Base-by-base conservation (phyloP, 2,113 vertebrate genomes). In the Calypte anna region DNA sequence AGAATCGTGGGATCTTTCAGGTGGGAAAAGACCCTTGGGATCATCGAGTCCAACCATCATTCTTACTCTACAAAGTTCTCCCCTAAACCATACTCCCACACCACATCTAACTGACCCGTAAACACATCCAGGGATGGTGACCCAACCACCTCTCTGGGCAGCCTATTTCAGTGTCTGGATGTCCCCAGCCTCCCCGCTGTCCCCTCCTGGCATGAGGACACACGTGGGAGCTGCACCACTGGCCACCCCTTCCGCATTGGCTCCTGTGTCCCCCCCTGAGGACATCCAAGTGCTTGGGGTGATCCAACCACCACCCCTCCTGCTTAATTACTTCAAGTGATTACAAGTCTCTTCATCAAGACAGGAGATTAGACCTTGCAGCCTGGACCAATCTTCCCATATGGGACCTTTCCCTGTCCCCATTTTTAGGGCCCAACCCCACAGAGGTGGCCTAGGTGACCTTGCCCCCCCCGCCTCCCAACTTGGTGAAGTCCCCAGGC, bases 211-310 rank as follows among this genome's bases (percentile, higher is more conserved):
- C 68, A 27, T 2, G 5, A 51, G 22, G 46, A 79, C 9, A 9
- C 27, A 17, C 0, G 30, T 50, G 28, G 68, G 46, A 48, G 43
- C 28, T 54, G 23, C 14, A 27, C 0, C 1, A 18, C 33, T 19
- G 3, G 59, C 13, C 50, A 68, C 43, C 6, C 30, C 16, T 7
- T 4, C 2, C 44, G n/a, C 48, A 8, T 10, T 5, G 2, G 8
- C 12, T 18, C 23, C 13, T 2, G 17, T 58, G 53, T 19, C 9
- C 31, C 43, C 8, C 8, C 1, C 17, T 1, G 38, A 11, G 23
- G 38, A 66, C 58, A 86, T 20, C 22, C 58, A 73, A 40, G n/a
- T 2, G 0, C 28, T 12, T 3, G 0, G 5, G 13, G 13, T 0
- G 0, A 4, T 40, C 44, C 50, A 62, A n/a, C 31, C 69, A 55